Evolutionary conservation across 1,140 invertebrate species (phyloP).

Genomic region (Drosophila takahashii): DNA sequence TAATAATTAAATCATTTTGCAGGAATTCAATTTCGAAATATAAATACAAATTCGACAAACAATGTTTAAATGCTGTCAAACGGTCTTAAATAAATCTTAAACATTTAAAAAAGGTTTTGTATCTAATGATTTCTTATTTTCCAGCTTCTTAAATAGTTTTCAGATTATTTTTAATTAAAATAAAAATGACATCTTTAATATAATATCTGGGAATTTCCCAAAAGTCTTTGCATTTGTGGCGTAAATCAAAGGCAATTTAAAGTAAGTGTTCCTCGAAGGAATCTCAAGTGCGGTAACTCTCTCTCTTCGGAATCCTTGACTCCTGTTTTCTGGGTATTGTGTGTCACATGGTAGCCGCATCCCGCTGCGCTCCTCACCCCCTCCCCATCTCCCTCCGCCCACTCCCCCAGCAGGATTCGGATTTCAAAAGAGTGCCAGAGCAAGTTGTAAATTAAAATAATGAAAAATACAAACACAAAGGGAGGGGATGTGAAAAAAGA

Average conservation of each 20-base stretch:
- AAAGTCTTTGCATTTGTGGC: not conserved
- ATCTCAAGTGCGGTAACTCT: conserved; percentile 12
- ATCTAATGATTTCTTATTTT: too few relatives aligned
- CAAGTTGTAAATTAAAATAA: conserved; percentile 79
- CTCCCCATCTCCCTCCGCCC: not conserved
- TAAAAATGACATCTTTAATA: not conserved
- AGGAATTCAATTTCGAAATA: too few relatives aligned
- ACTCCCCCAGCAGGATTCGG: conserved; percentile 28
- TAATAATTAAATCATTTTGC: too few relatives aligned
- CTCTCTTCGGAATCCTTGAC: conserved; percentile 4
- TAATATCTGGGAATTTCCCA: not conserved
- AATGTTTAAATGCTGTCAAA: too few relatives aligned
- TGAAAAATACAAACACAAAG: conserved; percentile 57
- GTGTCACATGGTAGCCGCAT: conserved; percentile 31
- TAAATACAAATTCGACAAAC: too few relatives aligned
- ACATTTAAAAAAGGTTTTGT: too few relatives aligned
- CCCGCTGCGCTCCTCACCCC: conserved; percentile 41
- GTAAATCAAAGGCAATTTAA: conserved; percentile 8
- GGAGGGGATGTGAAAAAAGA: conserved; percentile 8
- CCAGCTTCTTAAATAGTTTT: too few relatives aligned
- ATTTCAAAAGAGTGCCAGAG: conserved; percentile 67
- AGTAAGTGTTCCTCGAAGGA: conserved; percentile 15
- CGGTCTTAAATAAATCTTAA: too few relatives aligned
- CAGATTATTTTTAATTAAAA: too few relatives aligned
- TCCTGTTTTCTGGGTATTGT: conserved; percentile 23